Evolutionary conservation across 2,113 vertebrate genomes (phyloP).

Genomic region (Saguinus midas): DNA sequence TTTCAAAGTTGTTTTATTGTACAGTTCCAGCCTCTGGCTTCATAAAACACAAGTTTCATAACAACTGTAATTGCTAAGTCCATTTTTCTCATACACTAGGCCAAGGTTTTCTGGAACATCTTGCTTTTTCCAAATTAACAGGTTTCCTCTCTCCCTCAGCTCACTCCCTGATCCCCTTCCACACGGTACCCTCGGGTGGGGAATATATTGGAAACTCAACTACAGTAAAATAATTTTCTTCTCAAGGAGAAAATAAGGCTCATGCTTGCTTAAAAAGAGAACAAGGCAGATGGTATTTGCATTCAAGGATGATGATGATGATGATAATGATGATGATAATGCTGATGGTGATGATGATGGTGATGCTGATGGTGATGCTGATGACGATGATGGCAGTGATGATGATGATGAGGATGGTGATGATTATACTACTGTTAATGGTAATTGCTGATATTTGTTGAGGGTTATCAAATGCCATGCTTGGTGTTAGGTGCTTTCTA

Average conservation of each 20-base stretch:
- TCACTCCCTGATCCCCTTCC: background rate
- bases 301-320: background rate
- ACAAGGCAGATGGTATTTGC: background rate
- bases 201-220: background rate
- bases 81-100: conserved; percentile 53
- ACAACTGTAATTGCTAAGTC: conserved; percentile 51
- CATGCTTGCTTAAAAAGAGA: conserved; percentile 48
- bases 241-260: conserved; percentile 62
- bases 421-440: background rate
- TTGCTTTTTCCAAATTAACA: conserved; percentile 27
- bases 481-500: background rate
- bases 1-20: conserved; percentile 66
- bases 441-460: background rate
- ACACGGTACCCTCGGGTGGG: background rate
- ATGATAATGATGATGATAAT: background rate
- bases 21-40: conserved; percentile 54
- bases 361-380: background rate
- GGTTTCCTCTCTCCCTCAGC: background rate
- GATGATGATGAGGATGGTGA: background rate
- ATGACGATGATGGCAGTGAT: background rate
- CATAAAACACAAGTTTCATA: conserved; percentile 65
- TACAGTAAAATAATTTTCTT: background rate
- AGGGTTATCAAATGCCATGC: background rate
- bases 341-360: background rate
- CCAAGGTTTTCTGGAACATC: conserved; percentile 35